Evolutionary conservation across 2,888 invertebrate genomes (phyloP).

Genomic region (Ennomos fuscantarius): DNA sequence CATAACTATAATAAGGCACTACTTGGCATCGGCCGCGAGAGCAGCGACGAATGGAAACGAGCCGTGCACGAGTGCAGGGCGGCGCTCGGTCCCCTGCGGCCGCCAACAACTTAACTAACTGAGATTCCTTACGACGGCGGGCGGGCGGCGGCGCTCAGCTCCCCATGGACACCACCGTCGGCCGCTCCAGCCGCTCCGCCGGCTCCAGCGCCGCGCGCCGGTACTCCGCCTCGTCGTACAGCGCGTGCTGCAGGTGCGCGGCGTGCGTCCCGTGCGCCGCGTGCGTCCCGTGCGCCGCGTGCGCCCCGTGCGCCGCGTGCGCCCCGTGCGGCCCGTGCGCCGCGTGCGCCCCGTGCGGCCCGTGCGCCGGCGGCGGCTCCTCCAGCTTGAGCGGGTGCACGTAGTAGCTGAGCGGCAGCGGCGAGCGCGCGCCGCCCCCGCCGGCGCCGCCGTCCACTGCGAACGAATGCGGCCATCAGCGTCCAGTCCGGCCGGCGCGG

Average conservation of each 20-base stretch:
- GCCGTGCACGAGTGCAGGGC: not conserved
- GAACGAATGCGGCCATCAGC: not conserved
- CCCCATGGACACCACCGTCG: constrained; percentile 82
- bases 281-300: constrained; percentile 34
- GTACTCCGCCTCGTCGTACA: constrained; percentile 59
- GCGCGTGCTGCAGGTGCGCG: constrained; percentile 47
- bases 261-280: constrained; percentile 36
- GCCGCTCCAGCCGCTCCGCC: constrained; percentile 73
- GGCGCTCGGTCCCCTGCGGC: constrained; percentile 31
- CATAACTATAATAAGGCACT: constrained; percentile 26
- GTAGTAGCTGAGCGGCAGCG: constrained; percentile 68
- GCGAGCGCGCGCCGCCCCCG: constrained; percentile 51
- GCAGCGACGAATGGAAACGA: constrained; percentile 2
- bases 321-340: constrained; percentile 24
- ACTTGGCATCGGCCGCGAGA: constrained; percentile 58
- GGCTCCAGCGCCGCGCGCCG: constrained; percentile 57
- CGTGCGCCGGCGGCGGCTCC: constrained; percentile 64
- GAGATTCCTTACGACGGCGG: constrained; percentile 58
- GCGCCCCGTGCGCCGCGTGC: constrained; percentile 37
- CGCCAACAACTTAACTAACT: constrained; percentile 59
- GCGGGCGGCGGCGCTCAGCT: constrained; percentile 61
- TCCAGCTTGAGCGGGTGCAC: constrained; percentile 70
- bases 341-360: constrained; percentile 29
- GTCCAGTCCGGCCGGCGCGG: not conserved
- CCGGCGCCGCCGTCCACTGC: constrained; percentile 42